Evolutionary conservation across 2,888 invertebrate genomes (phyloP), one percentile per base, ranked within the genome.

Genomic region (Thecophora atra): DNA sequence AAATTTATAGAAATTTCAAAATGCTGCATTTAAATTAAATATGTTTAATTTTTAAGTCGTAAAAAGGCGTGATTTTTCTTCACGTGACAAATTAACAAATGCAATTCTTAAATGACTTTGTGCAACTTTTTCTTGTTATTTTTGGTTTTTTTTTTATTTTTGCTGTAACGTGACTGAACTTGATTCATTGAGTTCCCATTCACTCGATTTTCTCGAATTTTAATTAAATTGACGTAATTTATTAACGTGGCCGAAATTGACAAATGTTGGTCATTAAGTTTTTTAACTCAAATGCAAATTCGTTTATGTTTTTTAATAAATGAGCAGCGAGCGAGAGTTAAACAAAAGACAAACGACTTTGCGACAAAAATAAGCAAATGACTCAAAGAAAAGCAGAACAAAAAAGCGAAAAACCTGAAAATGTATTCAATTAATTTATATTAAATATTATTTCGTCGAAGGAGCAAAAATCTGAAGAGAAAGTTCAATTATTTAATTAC

Each of bases 201-300:
- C 58, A 58, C 58, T 58, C 21, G 19, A 24, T 8, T 58, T 58
- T 58, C 58, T 24, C 28, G 58, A 7, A 58, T 54, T 54, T 52
- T 52, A 66, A 66, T 66, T 52, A n/a, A 66, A 28, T 66, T 66
- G 52, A 66, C n/a, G 51, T 65, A 26, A 51, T 65, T 65, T 44
- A 65, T 65, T 30, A 52, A 30, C 30, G n/a, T 66, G 66, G 52
- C 30, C 30, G 28, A 26, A 54, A 66, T 66, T 28, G 52, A 66
- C 7, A 26, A 52, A 66, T 66, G 30, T 15, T 63, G 30, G 19
- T 26, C n/a, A 28, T n/a, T 51, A 19, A 52, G 19, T 1, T 26
- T 28, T 66, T 52, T 28, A 66, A 66, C 52, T 66, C 28, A 21
- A 52, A 66, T 52, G 28, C 58, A 58, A 58, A 58, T 28, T 24